phyloP scores from a whole-genome alignment of 2,113 vertebrate genomes.

The Anolis sagrei region DNA sequence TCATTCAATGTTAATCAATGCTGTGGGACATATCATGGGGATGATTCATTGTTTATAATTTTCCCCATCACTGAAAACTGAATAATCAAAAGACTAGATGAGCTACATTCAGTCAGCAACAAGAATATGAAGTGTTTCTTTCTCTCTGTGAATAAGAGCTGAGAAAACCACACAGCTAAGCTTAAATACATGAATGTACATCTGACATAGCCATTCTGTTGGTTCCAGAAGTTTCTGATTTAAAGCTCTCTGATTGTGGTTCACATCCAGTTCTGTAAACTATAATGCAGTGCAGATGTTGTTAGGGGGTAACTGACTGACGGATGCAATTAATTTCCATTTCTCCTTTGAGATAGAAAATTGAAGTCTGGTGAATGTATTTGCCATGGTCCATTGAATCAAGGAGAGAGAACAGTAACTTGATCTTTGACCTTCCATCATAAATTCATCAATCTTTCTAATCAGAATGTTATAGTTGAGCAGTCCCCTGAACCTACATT shows the following conservation, averaged over 20 bases:
- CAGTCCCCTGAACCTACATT: neutral
- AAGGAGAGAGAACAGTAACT: neutral
- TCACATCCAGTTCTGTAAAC: conserved; percentile 1
- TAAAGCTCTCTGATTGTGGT: conserved; percentile 47
- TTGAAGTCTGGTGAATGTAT: conserved; percentile 33
- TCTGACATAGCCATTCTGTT: conserved; percentile 42
- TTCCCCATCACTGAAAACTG: conserved; percentile 48
- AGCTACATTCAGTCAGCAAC: conserved; percentile 47
- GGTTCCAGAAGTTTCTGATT: conserved; percentile 39
- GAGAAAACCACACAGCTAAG: neutral
- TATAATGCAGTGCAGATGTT: neutral
- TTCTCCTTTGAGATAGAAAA: neutral
- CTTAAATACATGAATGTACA: conserved; percentile 38
- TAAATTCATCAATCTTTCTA: conserved; percentile 1
- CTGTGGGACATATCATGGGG: conserved; percentile 24
- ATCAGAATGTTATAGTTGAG: conserved; percentile 15
- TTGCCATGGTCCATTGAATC: conserved; percentile 17
- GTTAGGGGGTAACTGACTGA: neutral
- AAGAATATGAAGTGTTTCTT: neutral
- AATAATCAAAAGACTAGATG: conserved; percentile 50
- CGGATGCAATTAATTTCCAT: conserved; percentile 27
- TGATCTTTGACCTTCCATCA: neutral
- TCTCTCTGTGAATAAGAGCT: conserved; percentile 34
- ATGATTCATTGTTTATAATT: conserved; percentile 4
- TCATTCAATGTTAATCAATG: conserved; percentile 15